These are phyloP conservation scores for Pristionchus mayeri DNA, from an alignment of 2,888 invertebrate genomes.

Conservation along the genomic window DNA sequence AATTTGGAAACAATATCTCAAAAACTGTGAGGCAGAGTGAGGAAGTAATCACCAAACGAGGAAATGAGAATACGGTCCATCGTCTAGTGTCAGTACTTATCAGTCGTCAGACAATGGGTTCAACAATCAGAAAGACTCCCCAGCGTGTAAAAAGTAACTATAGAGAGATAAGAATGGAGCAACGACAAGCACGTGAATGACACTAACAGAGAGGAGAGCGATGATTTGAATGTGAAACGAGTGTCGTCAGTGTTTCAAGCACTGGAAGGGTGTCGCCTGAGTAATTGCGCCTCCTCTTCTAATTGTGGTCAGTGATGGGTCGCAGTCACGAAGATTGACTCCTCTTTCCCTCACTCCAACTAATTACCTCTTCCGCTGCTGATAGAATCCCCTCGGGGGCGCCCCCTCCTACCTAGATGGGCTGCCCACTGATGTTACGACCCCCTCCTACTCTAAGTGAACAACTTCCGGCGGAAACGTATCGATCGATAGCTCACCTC, in stretches of 20 bases:
- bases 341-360: constrained; percentile 38
- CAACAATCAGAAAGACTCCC: neutral
- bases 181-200: neutral
- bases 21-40: too few relatives aligned
- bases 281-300: too few relatives aligned
- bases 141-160: neutral
- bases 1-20: too few relatives aligned
- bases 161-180: neutral
- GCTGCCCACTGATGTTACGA: constrained; percentile 17
- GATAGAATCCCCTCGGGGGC: constrained; percentile 19
- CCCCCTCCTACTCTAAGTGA: neutral
- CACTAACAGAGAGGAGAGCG: neutral
- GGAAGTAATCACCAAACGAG: too few relatives aligned
- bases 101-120: neutral
- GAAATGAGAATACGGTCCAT: too few relatives aligned
- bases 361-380: constrained; percentile 22
- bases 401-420: neutral
- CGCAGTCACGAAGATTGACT: constrained; percentile 42
- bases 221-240: neutral
- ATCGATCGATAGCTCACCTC: constrained; percentile 29
- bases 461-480: neutral
- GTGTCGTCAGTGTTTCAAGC: neutral
- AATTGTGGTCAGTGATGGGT: constrained; percentile 23
- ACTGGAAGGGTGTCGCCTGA: neutral
- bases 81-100: too few relatives aligned